Percentiles rank a stretch among this genome's conserved stretches.
These are phyloP conservation scores for Philonicus albiceps DNA, from an alignment of 2,888 invertebrate species.

Conservation along the genomic window DNA sequence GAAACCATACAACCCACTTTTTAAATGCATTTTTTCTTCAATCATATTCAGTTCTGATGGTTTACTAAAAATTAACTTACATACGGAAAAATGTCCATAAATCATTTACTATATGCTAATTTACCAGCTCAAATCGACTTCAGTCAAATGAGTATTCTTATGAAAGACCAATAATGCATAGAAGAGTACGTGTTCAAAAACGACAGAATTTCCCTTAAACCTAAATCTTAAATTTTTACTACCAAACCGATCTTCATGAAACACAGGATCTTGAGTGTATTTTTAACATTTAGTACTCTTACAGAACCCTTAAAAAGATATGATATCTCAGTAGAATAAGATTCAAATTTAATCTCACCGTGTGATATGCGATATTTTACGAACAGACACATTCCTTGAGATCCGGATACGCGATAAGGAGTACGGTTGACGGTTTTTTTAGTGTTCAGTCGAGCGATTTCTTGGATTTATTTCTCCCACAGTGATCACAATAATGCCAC, in stretches of 20 bases:
- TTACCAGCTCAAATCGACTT: no score
- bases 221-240: no score
- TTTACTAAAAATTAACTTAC: no score
- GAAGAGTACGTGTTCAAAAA: conserved; percentile 42
- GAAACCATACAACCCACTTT: no score
- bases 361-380: background rate
- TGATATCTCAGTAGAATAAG: background rate
- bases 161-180: background rate
- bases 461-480: background rate
- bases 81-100: no score
- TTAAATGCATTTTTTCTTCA: no score
- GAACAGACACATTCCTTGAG: background rate
- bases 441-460: background rate
- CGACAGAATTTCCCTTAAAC: background rate
- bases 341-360: background rate
- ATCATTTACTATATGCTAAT: no score
- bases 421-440: background rate
- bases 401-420: background rate
- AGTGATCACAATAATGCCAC: background rate
- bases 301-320: background rate
- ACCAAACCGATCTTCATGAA: no score
- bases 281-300: no score
- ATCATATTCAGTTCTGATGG: no score
- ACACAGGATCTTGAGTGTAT: no score
- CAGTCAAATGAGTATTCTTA: no score